These are phyloP conservation scores for Nemapogon koenigi DNA, from an alignment of 2,888 invertebrate species.

Conservation along the genomic window DNA sequence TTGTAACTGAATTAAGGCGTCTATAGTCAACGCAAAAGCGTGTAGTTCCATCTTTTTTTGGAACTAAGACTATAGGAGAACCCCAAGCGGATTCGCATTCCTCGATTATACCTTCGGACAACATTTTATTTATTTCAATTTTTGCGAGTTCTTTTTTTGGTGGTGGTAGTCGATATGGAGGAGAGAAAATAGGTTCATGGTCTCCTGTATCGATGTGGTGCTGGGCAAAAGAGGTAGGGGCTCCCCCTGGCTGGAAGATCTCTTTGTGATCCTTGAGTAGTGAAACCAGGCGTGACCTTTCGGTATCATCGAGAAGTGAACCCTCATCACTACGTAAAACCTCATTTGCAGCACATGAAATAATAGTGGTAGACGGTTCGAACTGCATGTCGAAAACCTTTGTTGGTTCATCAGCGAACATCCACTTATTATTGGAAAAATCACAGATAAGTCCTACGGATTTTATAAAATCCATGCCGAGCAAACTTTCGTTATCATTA, in stretches of 20 bases:
- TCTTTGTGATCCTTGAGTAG: too few species aligned
- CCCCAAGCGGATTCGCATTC: slow-evolving; percentile 26
- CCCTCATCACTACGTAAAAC: too few species aligned
- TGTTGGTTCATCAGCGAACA: too few species aligned
- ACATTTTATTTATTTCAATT: slow-evolving; percentile 21
- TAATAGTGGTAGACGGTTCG: slow-evolving; percentile 7
- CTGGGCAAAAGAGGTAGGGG: slow-evolving; percentile 13
- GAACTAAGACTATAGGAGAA: slow-evolving; percentile 24
- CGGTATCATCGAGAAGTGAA: background rate
- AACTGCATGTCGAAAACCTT: too few species aligned
- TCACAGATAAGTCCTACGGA: too few species aligned
- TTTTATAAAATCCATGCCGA: too few species aligned
- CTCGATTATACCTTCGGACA: slow-evolving; percentile 23
- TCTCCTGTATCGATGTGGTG: slow-evolving; percentile 22
- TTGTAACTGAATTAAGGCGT: slow-evolving; percentile 17
- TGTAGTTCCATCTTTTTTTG: slow-evolving; percentile 21
- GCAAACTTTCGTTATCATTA: too few species aligned
- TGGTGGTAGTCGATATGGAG: slow-evolving; percentile 25
- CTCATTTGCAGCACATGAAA: slow-evolving; percentile 1
- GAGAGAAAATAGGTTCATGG: slow-evolving; percentile 22
- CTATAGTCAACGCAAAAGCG: slow-evolving; percentile 25
- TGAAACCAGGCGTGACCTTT: too few species aligned
- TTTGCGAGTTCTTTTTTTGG: slow-evolving; percentile 19
- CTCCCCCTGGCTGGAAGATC: slow-evolving; percentile 16
- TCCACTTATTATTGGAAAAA: too few species aligned